phyloP scores from a whole-genome alignment of 2,113 vertebrate genomes.

The Isichthys henryi region DNA sequence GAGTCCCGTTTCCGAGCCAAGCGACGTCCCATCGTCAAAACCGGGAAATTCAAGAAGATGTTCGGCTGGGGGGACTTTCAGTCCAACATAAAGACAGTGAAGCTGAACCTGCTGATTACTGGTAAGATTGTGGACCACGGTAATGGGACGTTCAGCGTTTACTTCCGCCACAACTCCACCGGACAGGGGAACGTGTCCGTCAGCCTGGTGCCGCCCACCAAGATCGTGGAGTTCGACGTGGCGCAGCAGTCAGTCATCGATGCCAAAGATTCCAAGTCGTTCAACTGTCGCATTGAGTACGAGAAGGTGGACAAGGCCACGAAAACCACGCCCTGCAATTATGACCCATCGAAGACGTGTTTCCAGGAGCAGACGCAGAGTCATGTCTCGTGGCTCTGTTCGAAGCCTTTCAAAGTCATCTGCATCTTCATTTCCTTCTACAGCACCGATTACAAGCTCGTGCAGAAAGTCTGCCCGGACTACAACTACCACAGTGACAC shows the following conservation, averaged over 20 bases:
- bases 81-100: slow-evolving; percentile 95
- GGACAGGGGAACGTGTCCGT: slow-evolving; percentile 95
- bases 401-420: slow-evolving; percentile 99
- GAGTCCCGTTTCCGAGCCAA: slow-evolving; percentile 78
- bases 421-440: slow-evolving; percentile 99
- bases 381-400: slow-evolving; percentile 95
- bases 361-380: slow-evolving; percentile 97
- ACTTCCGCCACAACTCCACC: slow-evolving; percentile 96
- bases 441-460: slow-evolving; percentile 98
- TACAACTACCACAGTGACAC: slow-evolving; percentile 99
- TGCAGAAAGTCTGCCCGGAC: slow-evolving; percentile 98
- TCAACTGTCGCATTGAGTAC: slow-evolving; percentile 96
- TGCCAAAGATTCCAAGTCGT: slow-evolving; percentile 96
- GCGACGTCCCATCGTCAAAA: slow-evolving; percentile 85
- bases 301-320: slow-evolving; percentile 97
- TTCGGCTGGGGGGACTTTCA: slow-evolving; percentile 99
- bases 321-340: slow-evolving; percentile 91
- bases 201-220: slow-evolving; percentile 88
- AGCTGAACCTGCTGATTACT: slow-evolving; percentile 92
- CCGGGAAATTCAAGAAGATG: slow-evolving; percentile 99
- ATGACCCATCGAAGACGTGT: slow-evolving; percentile 94
- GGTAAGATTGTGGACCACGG: slow-evolving; percentile 98
- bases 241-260: slow-evolving; percentile 84
- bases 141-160: slow-evolving; percentile 96
- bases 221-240: slow-evolving; percentile 93